These are phyloP conservation scores for Tylochromis polylepis DNA, from an alignment of 2,113 vertebrate species.

Conservation along the genomic window DNA sequence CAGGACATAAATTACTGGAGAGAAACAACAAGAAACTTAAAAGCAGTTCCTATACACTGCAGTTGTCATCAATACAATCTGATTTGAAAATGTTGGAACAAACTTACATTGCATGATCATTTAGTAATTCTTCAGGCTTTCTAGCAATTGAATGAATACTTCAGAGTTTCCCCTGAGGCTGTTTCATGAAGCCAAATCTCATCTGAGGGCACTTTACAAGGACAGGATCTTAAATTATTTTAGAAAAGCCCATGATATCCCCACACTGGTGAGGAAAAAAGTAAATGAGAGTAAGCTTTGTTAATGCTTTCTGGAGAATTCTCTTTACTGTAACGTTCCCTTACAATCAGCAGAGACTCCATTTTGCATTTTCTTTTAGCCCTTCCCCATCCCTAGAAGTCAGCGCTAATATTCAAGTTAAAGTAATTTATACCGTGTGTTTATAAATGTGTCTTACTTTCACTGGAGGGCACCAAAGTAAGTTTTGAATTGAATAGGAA, in stretches of 20 bases:
- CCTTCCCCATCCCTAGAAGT: background rate
- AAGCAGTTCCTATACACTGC: background rate
- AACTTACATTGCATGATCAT: background rate
- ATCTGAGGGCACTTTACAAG: background rate
- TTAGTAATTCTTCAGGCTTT: background rate
- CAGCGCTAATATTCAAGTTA: background rate
- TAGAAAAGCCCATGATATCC: fast-evolving
- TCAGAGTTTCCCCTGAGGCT: fast-evolving
- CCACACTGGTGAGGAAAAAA: background rate
- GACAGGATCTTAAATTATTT: fast-evolving
- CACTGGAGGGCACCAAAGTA: background rate
- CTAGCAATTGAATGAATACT: too few relatives aligned
- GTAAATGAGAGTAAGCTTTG: background rate
- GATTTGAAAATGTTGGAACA: background rate
- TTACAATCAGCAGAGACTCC: fast-evolving
- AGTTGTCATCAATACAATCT: background rate
- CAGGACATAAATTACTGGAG: background rate
- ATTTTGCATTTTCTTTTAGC: background rate
- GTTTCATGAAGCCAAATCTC: background rate
- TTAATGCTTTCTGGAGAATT: background rate
- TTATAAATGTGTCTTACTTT: background rate
- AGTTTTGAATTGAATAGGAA: too few relatives aligned
- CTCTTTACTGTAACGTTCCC: fast-evolving
- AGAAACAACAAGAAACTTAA: background rate
- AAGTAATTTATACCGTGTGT: background rate